These are phyloP conservation scores for Semicossyphus pulcher DNA, from an alignment of 2,113 vertebrate species.

Conservation along the genomic window DNA sequence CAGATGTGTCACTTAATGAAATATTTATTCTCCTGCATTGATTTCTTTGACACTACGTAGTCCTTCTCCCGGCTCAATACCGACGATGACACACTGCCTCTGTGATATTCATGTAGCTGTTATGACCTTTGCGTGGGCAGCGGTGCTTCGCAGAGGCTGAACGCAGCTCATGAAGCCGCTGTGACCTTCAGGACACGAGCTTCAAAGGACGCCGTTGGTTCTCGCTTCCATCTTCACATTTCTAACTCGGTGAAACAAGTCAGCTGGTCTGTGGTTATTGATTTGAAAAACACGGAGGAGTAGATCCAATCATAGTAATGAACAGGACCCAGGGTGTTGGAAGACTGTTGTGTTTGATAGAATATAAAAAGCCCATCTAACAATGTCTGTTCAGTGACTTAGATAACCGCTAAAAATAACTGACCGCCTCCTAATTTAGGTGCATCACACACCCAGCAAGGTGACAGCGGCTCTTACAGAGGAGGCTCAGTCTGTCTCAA, in stretches of 20 bases:
- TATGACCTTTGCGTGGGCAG: constrained; percentile 61
- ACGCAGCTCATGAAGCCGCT: constrained; percentile 31
- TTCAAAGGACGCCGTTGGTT: constrained; percentile 49
- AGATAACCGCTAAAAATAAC: constrained; percentile 33
- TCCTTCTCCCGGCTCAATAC: constrained; percentile 1
- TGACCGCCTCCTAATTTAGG: constrained; percentile 25
- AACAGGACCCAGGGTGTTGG: background rate
- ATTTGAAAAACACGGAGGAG: constrained; percentile 26
- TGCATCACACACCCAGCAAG: constrained; percentile 30
- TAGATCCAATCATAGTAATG: constrained; percentile 5
- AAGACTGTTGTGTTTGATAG: background rate
- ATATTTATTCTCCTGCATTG: background rate
- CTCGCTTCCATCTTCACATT: constrained; percentile 37
- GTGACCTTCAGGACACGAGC: constrained; percentile 58
- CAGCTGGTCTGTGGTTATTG: constrained; percentile 15
- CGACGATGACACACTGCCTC: constrained; percentile 39
- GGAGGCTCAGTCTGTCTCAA: constrained; percentile 12
- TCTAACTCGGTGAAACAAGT: constrained; percentile 49
- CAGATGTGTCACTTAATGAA: background rate
- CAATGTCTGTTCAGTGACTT: background rate
- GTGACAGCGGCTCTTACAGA: constrained; percentile 30
- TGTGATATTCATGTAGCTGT: constrained; percentile 42
- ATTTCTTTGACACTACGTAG: constrained; percentile 26
- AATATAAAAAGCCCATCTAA: background rate
- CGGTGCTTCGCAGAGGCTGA: constrained; percentile 44